Conservation (phyloP, 2,888 invertebrate genomes). For the Melinaea menophilus region DNA sequence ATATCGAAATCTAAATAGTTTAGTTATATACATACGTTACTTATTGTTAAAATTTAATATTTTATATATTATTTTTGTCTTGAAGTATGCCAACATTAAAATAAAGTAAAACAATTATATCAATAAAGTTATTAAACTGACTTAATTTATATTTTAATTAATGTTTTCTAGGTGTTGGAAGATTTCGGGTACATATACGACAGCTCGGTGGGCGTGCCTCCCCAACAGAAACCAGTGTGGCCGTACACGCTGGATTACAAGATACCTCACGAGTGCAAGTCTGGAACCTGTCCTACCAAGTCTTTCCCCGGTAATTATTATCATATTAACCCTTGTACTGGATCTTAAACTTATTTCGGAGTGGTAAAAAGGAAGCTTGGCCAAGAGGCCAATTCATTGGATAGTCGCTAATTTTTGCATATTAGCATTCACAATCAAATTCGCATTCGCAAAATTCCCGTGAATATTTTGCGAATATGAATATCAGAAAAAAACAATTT, state of each 20-base stretch:
- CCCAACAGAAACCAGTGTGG: constrained; percentile 89
- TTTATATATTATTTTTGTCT: neutral
- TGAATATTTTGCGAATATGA: no score
- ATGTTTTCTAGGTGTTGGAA: constrained; percentile 84
- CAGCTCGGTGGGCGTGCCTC: constrained; percentile 92
- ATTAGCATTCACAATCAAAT: no score
- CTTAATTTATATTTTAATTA: neutral
- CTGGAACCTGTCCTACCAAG: constrained; percentile 93
- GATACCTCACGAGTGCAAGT: constrained; percentile 94
- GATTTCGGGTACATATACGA: constrained; percentile 96
- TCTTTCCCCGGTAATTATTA: constrained; percentile 86
- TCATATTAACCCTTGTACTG: neutral
- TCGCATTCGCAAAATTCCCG: no score
- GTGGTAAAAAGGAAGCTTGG: neutral
- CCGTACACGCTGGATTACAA: constrained; percentile 96
- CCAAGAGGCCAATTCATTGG: no score
- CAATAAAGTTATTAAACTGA: neutral
- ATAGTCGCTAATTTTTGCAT: neutral
- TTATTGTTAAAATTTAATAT: no score
- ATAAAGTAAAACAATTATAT: no score
- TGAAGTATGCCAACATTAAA: no score
- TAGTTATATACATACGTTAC: neutral
- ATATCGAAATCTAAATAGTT: no score
- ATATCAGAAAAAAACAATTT: no score
- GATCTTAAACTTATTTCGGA: neutral